These are phyloP conservation scores for Furcifer pardalis DNA, from an alignment of 2,797 vertebrate genomes.

Conservation along the genomic window DNA sequence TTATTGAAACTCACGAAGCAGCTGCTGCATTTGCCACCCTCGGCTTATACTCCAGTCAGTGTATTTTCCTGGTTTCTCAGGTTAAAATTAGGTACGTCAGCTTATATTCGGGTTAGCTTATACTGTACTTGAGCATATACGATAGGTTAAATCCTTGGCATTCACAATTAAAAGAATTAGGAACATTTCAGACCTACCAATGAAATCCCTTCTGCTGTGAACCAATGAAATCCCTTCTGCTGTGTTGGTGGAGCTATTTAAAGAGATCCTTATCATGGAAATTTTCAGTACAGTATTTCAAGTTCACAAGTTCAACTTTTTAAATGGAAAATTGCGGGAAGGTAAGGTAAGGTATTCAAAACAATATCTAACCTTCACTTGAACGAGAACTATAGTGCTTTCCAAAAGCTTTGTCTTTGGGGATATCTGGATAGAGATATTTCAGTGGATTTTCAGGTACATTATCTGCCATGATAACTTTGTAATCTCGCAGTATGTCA, in stretches of 20 bases:
- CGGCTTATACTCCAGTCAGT: no score
- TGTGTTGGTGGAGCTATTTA: no score
- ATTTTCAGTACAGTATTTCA: neutral
- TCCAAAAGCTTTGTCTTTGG: constrained; percentile 94
- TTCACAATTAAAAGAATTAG: neutral
- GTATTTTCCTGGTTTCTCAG: no score
- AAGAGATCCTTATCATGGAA: neutral
- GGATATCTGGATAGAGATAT: constrained; percentile 93
- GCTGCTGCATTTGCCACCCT: no score
- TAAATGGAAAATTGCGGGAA: neutral
- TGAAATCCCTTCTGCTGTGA: no score
- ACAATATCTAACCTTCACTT: constrained; percentile 81
- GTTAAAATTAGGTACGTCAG: no score
- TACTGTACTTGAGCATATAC: no score
- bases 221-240: no score
- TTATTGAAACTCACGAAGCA: no score
- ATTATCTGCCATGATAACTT: constrained; percentile 92
- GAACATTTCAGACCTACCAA: neutral
- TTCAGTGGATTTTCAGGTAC: constrained; percentile 94
- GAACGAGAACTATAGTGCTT: constrained; percentile 95
- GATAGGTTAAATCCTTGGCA: neutral
- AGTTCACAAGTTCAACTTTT: neutral
- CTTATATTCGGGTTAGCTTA: no score
- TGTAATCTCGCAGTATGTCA: constrained; percentile 95
- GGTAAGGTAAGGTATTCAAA: constrained; percentile 16